Base-by-base conservation (phyloP, 2,888 invertebrate species). In the Harpalus rubripes region DNA sequence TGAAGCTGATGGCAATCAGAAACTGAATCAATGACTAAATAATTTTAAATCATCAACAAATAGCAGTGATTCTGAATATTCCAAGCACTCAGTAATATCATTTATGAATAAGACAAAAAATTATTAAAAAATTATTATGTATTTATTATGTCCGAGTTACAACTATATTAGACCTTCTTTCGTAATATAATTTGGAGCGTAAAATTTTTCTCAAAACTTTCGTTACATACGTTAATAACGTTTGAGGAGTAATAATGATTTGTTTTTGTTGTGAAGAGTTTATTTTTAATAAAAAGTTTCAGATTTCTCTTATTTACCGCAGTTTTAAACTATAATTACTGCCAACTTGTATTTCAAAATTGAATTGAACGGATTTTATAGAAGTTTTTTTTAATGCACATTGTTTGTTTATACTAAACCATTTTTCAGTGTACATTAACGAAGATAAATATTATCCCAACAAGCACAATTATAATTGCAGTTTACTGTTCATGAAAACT, bases 311-410 rank as follows among this genome's bases (percentile, higher is more conserved):
- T 68, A 41, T 68, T 15, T 39, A 15, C 0, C 39, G n/a, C 39
- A 39, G 39, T 68, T 68, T 39, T 12, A 39, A 68, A 68, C 39
- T 68, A 5, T 68, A 68, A 68, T 68, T 68, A 39, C 68, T 32
- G 15, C n/a, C 39, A 32, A 39, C 39, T 39, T 15, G 26, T 7
- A 10, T 18, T n/a, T n/a, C 15, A 5, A 68, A 68, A 68, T 68
- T 68, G 39, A 32, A 68, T 63, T 18, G 10, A 63, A 18, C 22
- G 4, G 26, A 1, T 16, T n/a, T n/a, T n/a, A n/a, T n/a, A n/a
- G n/a, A n/a, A n/a, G n/a, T n/a, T 63, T 63, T 63, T n/a, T n/a
- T 63, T 63, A 10, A 26, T 22, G 0, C 26, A 63, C 15, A 15
- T 68, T 68, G 15, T 68, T 68, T 68, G n/a, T n/a, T n/a, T n/a